Percentiles rank a stretch among this genome's conserved stretches.
Conservation (phyloP, 2,888 invertebrate species). For the Epinotia demarniana region DNA sequence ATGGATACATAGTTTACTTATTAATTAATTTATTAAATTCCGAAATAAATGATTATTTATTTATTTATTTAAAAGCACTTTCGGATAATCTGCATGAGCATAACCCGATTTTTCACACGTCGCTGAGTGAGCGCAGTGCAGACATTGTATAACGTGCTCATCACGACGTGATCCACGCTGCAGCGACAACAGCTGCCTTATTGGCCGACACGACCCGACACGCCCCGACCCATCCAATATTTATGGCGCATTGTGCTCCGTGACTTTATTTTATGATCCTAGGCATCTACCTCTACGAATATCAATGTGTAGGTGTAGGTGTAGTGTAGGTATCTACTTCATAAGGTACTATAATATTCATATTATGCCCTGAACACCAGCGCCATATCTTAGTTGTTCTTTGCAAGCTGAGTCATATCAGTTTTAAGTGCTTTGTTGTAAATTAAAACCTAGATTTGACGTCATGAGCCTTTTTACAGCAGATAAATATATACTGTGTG, state of each 20-base stretch:
- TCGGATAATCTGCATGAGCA: background rate
- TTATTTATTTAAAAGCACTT: too few species aligned
- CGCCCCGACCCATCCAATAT: conserved; percentile 39
- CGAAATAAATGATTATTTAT: too few species aligned
- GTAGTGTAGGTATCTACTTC: background rate
- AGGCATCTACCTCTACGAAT: conserved; percentile 21
- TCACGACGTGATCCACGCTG: conserved; percentile 23
- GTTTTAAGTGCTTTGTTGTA: background rate
- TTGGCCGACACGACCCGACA: conserved; percentile 13
- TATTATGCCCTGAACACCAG: background rate
- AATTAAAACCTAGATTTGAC: background rate
- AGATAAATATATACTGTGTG: too few species aligned
- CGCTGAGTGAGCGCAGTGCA: conserved; percentile 49
- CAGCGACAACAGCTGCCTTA: conserved; percentile 31
- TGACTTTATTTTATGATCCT: conserved; percentile 31
- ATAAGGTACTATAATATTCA: background rate
- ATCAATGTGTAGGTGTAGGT: conserved; percentile 1
- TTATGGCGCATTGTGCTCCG: conserved; percentile 36
- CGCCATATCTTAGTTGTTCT: background rate
- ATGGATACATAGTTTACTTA: background rate
- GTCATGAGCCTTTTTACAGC: too few species aligned
- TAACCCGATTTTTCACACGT: conserved; percentile 4
- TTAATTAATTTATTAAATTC: too few species aligned
- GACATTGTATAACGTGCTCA: conserved; percentile 43
- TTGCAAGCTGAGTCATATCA: background rate